Conservation (phyloP, 35 echinoderm and acorn worm genomes). For the Heliocidaris erythrogramma region DNA sequence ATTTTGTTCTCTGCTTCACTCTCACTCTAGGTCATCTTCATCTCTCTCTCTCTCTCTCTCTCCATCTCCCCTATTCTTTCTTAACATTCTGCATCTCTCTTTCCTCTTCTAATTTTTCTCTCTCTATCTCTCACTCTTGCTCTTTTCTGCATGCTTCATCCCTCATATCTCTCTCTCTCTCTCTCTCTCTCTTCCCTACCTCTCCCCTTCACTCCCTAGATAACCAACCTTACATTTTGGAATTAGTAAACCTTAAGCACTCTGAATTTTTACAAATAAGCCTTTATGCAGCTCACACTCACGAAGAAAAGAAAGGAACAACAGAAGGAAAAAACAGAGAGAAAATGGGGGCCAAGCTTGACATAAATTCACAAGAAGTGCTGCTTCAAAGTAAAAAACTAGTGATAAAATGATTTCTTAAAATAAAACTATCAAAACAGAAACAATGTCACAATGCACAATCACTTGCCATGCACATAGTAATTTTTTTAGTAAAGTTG, state of each 20-base stretch:
- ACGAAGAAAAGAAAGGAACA: not conserved
- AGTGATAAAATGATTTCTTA: not conserved
- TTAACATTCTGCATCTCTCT: too few species aligned
- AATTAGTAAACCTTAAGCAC: not conserved
- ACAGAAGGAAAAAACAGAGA: not conserved
- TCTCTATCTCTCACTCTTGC: too few species aligned
- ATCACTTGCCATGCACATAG: not conserved
- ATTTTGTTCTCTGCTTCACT: too few species aligned
- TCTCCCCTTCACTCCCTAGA: not conserved
- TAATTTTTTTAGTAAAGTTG: not conserved
- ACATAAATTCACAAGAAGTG: not conserved
- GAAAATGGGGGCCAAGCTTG: not conserved
- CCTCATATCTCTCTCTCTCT: not conserved
- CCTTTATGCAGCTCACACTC: not conserved
- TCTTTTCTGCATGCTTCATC: too few species aligned
- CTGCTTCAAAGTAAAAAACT: not conserved
- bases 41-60: not conserved
- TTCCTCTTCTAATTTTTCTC: too few species aligned
- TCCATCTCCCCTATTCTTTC: too few species aligned
- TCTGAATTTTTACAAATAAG: not conserved
- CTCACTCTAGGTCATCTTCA: not conserved
- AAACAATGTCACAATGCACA: slow-evolving; percentile 10
- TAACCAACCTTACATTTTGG: not conserved
- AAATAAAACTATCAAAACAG: not conserved
- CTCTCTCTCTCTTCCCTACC: not conserved